phyloP scores from a whole-genome alignment of 2,113 vertebrate species.

The Haliaeetus leucogaster region DNA sequence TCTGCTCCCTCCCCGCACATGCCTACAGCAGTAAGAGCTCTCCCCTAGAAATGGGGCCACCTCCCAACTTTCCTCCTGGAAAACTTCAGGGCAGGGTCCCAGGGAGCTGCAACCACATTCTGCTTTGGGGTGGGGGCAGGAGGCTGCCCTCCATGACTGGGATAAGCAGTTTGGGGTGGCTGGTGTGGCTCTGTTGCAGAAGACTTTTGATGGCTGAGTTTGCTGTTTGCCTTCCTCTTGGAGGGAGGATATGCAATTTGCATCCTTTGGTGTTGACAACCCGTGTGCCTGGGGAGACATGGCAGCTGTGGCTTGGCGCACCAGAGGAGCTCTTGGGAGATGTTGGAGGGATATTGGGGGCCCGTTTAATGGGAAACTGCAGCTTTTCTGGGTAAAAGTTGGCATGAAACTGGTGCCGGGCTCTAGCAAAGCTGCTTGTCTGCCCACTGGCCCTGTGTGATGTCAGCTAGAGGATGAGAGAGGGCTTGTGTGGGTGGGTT shows the following conservation, averaged over 20 bases:
- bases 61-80: not conserved
- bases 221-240: not conserved
- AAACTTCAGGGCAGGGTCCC: not conserved
- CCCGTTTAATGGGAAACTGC: not conserved
- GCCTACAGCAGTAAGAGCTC: not conserved
- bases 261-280: not conserved
- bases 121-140: not conserved
- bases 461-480: not conserved
- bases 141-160: not conserved
- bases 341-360: not conserved
- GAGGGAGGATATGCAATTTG: not conserved
- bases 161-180: not conserved
- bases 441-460: accelerated
- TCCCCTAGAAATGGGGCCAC: not conserved
- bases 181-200: not conserved
- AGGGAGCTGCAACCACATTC: not conserved
- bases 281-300: accelerated
- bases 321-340: not conserved
- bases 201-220: not conserved
- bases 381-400: not conserved
- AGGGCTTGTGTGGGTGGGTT: not conserved
- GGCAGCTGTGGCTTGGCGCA: not conserved
- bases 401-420: not conserved
- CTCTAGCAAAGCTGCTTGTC: not conserved
- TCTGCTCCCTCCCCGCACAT: not conserved